phyloP scores from a whole-genome alignment of 2,888 invertebrate species.

The Nymphalis urticae region DNA sequence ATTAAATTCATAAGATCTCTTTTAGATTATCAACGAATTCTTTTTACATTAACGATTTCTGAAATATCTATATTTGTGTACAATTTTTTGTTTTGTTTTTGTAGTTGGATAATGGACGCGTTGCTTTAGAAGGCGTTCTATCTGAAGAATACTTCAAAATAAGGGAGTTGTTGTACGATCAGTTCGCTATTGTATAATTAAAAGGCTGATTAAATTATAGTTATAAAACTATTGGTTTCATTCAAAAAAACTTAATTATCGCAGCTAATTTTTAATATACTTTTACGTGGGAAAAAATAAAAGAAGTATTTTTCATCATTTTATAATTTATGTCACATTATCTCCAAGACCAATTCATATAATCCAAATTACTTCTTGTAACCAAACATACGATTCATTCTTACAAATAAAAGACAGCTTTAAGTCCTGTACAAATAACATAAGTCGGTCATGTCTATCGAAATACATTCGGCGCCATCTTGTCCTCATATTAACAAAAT shows the following conservation, averaged over 20 bases:
- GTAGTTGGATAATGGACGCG: conserved; percentile 94
- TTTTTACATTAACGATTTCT: too few relatives aligned
- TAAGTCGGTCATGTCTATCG: conserved; percentile 60
- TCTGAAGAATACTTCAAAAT: conserved; percentile 98
- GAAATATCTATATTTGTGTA: not conserved
- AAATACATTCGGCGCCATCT: conserved; percentile 24
- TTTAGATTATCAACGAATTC: too few relatives aligned
- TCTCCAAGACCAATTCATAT: conserved; percentile 66
- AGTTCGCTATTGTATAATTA: conserved; percentile 95
- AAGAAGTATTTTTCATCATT: conserved; percentile 39
- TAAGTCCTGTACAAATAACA: conserved; percentile 40
- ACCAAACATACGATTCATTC: conserved; percentile 66
- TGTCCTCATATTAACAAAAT: conserved; percentile 10
- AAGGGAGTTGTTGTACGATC: conserved; percentile 94
- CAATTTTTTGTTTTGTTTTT: conserved; percentile 48
- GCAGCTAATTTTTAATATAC: not conserved
- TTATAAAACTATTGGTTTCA: conserved; percentile 4
- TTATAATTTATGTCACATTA: conserved; percentile 69
- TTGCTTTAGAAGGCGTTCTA: conserved; percentile 95
- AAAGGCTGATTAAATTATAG: conserved; percentile 24
- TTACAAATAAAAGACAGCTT: conserved; percentile 70
- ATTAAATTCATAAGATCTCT: too few relatives aligned
- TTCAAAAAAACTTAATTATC: not conserved
- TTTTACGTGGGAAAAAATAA: conserved; percentile 19
- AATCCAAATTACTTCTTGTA: conserved; percentile 66